These are phyloP conservation scores for Heliocidaris tuberculata DNA, from an alignment of 35 echinoderm and acorn worm genomes.

Conservation along the genomic window DNA sequence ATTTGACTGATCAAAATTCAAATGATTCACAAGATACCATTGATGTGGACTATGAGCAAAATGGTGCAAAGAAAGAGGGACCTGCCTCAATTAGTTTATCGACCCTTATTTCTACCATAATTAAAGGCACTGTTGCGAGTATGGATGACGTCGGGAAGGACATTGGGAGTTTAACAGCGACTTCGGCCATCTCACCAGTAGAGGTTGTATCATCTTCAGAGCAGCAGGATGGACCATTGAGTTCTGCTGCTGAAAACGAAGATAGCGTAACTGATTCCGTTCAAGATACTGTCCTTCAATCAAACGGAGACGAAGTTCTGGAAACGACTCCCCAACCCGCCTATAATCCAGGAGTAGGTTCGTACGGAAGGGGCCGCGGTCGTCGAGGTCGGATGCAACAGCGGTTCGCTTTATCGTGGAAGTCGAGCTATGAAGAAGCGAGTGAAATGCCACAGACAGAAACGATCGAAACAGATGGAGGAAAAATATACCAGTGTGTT, in stretches of 20 bases:
- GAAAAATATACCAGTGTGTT: background rate
- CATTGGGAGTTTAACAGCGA: background rate
- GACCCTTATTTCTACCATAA: constrained; percentile 9
- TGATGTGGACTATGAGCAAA: background rate
- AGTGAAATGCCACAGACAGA: constrained; percentile 5
- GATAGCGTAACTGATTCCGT: background rate
- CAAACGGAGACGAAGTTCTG: background rate
- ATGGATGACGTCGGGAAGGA: background rate
- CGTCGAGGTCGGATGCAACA: background rate
- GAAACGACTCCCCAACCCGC: background rate
- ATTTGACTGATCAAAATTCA: background rate
- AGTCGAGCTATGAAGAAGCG: too few relatives aligned
- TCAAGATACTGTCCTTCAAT: background rate
- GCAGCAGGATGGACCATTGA: background rate
- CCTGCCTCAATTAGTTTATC: constrained; percentile 1
- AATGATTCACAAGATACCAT: background rate
- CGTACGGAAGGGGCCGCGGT: background rate
- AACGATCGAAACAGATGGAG: background rate
- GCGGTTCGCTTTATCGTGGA: background rate
- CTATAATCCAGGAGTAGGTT: background rate
- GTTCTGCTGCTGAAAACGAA: background rate
- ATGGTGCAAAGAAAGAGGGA: background rate
- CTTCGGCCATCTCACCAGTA: background rate
- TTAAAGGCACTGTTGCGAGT: constrained; percentile 11
- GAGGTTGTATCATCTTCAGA: background rate